Conservation (phyloP, 2,797 vertebrate genomes). For the Orientallactaga sibirica region DNA sequence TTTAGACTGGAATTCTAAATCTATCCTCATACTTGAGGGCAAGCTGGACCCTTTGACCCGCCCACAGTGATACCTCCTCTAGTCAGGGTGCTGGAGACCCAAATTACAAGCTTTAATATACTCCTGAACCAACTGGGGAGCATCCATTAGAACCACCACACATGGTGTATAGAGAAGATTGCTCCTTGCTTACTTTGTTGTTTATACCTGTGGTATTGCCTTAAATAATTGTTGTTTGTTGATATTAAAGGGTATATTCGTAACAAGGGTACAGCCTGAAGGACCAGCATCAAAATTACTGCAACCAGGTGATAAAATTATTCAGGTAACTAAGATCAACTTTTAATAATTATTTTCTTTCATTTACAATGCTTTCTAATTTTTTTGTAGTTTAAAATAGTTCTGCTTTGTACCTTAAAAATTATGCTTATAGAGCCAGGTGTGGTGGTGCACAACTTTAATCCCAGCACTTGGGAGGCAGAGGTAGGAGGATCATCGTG, state of each 20-base stretch:
- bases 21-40: too few species aligned
- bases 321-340: conserved; percentile 92
- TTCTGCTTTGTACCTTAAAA: conserved; percentile 45
- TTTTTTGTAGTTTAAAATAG: conserved; percentile 62
- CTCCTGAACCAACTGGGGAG: too few species aligned
- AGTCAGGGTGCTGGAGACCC: too few species aligned
- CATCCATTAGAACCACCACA: too few species aligned
- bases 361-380: neutral
- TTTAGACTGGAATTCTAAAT: too few species aligned
- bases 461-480: too few species aligned
- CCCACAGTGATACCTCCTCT: too few species aligned
- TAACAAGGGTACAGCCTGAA: conserved; percentile 98
- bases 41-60: too few species aligned
- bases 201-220: neutral
- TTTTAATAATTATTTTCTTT: neutral
- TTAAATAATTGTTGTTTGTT: conserved; percentile 71
- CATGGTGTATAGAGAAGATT: neutral
- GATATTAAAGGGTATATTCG: conserved; percentile 95
- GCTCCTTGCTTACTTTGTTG: neutral
- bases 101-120: too few species aligned
- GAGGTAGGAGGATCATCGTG: too few species aligned
- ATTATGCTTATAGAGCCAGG: neutral
- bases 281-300: conserved; percentile 96
- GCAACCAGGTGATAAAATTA: conserved; percentile 98
- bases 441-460: too few species aligned